These are phyloP conservation scores for Parapsyche elsis DNA, from an alignment of 1,140 invertebrate genomes.

Conservation along the genomic window DNA sequence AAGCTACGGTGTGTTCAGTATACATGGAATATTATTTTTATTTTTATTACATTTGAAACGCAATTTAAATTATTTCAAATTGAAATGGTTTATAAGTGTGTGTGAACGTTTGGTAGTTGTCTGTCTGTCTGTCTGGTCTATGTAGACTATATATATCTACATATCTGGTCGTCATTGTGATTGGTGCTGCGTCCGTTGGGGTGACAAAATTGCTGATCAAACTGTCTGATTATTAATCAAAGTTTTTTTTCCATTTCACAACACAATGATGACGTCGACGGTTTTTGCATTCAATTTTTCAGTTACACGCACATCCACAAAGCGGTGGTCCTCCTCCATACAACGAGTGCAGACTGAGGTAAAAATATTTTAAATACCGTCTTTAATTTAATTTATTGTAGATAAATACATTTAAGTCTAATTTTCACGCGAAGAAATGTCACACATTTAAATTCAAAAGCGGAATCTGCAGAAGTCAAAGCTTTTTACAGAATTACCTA, in stretches of 20 bases:
- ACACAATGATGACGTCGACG: conserved; percentile 54
- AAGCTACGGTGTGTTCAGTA: neutral
- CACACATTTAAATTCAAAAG: too few species aligned
- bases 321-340: conserved; percentile 22
- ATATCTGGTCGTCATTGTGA: conserved; percentile 38
- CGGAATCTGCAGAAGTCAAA: too few species aligned
- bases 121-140: conserved; percentile 9
- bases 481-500: too few species aligned
- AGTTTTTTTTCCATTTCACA: conserved; percentile 56
- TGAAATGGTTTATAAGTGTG: neutral
- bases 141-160: neutral
- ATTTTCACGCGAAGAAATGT: too few species aligned
- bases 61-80: neutral
- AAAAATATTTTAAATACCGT: conserved; percentile 22
- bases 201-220: conserved; percentile 56
- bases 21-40: neutral
- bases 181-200: conserved; percentile 47
- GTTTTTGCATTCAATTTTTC: conserved; percentile 54
- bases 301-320: conserved; percentile 49
- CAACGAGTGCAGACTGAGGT: conserved; percentile 24
- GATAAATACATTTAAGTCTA: too few species aligned
- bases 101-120: neutral
- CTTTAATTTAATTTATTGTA: neutral
- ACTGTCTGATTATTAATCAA: conserved; percentile 56
- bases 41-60: neutral